Percentiles rank a stretch among this genome's conserved stretches.
Conservation (phyloP, 1,140 invertebrate genomes). For the Sesamia nonagrioides region DNA sequence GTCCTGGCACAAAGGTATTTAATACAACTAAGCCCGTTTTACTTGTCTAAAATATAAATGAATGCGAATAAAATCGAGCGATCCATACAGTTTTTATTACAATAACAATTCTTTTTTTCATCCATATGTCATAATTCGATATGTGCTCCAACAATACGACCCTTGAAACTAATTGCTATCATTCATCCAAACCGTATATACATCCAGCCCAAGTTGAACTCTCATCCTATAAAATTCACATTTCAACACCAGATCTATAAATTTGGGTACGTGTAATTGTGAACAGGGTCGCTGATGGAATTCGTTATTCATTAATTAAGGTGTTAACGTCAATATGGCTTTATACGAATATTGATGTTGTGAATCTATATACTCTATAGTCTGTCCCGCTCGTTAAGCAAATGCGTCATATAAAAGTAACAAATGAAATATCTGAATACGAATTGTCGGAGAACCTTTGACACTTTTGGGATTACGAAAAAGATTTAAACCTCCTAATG, state of each 20-base stretch:
- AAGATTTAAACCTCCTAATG: conserved; percentile 14
- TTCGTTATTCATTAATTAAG: conserved; percentile 21
- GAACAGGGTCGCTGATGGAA: neutral
- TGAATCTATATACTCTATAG: neutral
- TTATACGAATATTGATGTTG: neutral
- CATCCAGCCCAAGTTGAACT: neutral
- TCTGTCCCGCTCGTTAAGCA: neutral
- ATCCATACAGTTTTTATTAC: neutral
- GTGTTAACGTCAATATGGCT: neutral
- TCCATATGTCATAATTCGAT: conserved; percentile 25
- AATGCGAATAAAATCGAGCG: neutral
- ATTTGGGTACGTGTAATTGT: neutral
- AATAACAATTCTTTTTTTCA: conserved; percentile 3
- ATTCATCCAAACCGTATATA: neutral
- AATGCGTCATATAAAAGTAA: neutral
- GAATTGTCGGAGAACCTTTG: neutral
- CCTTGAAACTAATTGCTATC: conserved; percentile 29
- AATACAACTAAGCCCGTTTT: too few species aligned
- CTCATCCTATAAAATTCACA: neutral
- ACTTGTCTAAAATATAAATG: too few species aligned
- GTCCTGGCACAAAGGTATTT: too few species aligned
- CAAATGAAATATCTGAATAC: neutral
- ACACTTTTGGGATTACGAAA: neutral
- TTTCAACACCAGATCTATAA: neutral
- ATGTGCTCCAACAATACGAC: conserved; percentile 21